These are phyloP conservation scores for Archegozetes longisetosus DNA, from an alignment of 1,140 invertebrate genomes.

Conservation along the genomic window DNA sequence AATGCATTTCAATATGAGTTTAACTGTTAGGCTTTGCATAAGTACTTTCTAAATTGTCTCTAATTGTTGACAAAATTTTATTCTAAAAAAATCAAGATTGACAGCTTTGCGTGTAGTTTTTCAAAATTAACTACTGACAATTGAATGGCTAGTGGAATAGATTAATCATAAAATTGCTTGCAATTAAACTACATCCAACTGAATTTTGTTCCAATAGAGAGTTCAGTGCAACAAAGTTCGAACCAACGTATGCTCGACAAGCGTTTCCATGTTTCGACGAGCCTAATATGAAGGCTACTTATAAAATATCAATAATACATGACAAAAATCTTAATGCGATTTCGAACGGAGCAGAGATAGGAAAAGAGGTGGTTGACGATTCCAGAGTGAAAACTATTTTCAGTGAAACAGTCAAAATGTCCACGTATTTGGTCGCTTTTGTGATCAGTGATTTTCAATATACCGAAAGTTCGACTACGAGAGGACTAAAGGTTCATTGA, in stretches of 20 bases:
- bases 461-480: conserved; percentile 40
- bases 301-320: conserved; percentile 9
- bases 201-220: no score
- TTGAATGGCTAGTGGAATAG: no score
- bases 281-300: conserved; percentile 33
- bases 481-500: background rate
- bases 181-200: no score
- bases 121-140: no score
- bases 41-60: no score
- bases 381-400: conserved; percentile 34
- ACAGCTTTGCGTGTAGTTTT: no score
- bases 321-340: conserved; percentile 40
- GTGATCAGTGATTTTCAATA: conserved; percentile 88
- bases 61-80: no score
- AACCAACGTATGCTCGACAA: conserved; percentile 37
- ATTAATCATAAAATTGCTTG: no score
- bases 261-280: conserved; percentile 43
- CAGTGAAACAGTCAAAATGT: conserved; percentile 68
- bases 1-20: no score
- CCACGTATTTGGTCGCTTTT: conserved; percentile 80
- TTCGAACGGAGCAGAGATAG: conserved; percentile 43
- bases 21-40: no score
- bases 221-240: conserved; percentile 33
- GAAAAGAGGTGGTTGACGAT: conserved; percentile 30
- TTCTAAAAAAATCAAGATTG: no score